Base-by-base conservation (phyloP, 2,888 invertebrate species). In the Gymnocheta viridis region DNA sequence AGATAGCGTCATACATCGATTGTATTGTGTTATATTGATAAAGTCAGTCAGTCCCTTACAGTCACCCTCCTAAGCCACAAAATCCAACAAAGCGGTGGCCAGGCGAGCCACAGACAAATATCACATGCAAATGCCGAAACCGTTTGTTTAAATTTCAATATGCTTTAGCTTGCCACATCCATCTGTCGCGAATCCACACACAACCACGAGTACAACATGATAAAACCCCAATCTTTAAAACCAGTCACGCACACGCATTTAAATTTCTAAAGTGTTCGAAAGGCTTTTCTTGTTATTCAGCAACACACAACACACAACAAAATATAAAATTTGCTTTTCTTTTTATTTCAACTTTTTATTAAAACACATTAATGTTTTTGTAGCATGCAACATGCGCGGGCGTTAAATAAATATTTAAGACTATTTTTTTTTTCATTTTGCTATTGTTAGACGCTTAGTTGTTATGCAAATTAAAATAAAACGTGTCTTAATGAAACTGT, bases 221-320 rank as follows among this genome's bases (percentile, higher is more conserved):
- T 56, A 66, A 62, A 66, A 19, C 1, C n/a, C n/a, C 24, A 76
- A 44, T 82, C 64, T 83, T 70, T 29, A 70, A 79, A 82, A 74
- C 70, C 29, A 79, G 82, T 82, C 85, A 85, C 82, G 85, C 82
- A 82, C 85, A 85, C 85, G 82, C 85, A 82, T 82, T 79, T 74
- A 60, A 80, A 80, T 60, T 77, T 80, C 49, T n/a, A n/a, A 76
- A 72, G 54, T 60, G 35, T 54, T 73, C 22, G 35, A 47, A 49
- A 44, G 19, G 19, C 12, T 62, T 7, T 22, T 35, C 44, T 19
- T 12, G 10, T 35, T 35, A 19, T 29, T n/a, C 29, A 62, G 12
- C 24, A 51, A 32, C 35, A 51, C 24, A 24, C n/a, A n/a, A n/a
- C n/a, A n/a, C n/a, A n/a, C n/a, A n/a, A n/a, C n/a, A n/a, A n/a